phyloP scores from a whole-genome alignment of 2,797 vertebrate genomes.

The Smutsia temminckii region DNA sequence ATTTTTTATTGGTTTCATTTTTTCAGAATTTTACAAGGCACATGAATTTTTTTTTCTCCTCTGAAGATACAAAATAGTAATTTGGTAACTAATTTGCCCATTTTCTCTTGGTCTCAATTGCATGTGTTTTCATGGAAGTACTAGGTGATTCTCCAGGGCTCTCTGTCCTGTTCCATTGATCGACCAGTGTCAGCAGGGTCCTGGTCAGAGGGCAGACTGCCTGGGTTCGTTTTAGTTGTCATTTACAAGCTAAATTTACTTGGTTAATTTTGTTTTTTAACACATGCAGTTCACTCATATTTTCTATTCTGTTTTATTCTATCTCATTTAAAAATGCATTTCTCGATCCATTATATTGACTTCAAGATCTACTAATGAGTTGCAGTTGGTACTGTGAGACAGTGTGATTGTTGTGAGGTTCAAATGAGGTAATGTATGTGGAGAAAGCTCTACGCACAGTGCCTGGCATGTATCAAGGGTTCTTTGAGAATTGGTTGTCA shows the following conservation, averaged over 20 bases:
- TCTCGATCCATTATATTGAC: not conserved
- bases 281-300: not conserved
- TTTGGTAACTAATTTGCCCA: not conserved
- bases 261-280: too few species aligned
- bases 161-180: not conserved
- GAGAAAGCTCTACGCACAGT: accelerated
- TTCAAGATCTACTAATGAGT: not conserved
- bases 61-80: not conserved
- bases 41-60: not conserved
- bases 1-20: not conserved
- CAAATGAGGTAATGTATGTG: not conserved
- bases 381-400: not conserved
- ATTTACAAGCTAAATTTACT: not conserved
- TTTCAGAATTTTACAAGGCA: not conserved
- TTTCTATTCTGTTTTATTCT: not conserved
- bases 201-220: not conserved
- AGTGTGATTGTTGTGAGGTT: not conserved
- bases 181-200: not conserved
- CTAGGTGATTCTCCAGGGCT: not conserved
- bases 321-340: not conserved
- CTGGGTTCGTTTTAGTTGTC: not conserved
- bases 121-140: not conserved
- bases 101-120: not conserved
- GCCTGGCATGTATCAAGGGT: not conserved
- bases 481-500: not conserved